phyloP scores from a whole-genome alignment of 2,797 vertebrate genomes.

The Poecilia gillii region DNA sequence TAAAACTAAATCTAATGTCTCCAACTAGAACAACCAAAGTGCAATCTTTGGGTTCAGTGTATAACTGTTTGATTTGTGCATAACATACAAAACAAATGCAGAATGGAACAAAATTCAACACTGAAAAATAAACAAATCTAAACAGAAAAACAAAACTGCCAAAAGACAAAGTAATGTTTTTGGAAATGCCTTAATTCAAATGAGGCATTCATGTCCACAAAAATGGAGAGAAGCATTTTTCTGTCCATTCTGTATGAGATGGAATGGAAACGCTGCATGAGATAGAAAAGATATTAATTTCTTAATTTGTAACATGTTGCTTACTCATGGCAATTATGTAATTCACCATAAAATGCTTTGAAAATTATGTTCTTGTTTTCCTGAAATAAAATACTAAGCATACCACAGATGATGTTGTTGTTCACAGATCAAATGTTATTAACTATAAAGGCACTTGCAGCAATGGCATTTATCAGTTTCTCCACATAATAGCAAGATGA shows the following conservation, averaged over 20 bases:
- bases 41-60: background rate
- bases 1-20: background rate
- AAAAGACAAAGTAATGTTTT: background rate
- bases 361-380: background rate
- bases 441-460: background rate
- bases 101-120: background rate
- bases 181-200: background rate
- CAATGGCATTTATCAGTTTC: background rate
- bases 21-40: background rate
- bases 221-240: background rate
- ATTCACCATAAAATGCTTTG: background rate
- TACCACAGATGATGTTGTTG: background rate
- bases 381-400: background rate
- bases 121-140: background rate
- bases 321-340: background rate
- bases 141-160: background rate
- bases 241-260: background rate
- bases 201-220: background rate
- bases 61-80: background rate
- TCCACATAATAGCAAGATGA: background rate
- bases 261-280: background rate
- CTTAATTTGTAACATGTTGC: background rate
- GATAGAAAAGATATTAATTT: background rate
- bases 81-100: background rate
- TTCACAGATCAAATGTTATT: background rate